These are phyloP conservation scores for Proterorhinus semilunaris DNA, from an alignment of 2,113 vertebrate genomes.

Conservation along the genomic window DNA sequence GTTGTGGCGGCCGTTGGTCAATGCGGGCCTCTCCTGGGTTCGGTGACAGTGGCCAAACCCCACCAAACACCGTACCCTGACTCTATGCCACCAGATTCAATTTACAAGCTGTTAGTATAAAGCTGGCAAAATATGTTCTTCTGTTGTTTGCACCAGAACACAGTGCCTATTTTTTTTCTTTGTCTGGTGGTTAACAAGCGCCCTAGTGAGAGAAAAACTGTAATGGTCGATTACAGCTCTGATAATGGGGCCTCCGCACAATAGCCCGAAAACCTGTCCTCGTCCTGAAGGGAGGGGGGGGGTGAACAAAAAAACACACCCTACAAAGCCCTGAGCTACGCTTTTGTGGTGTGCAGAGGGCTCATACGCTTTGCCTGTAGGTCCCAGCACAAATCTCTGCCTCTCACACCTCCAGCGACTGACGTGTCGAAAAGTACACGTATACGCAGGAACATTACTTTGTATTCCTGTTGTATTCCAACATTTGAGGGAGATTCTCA, in stretches of 20 bases:
- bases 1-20: constrained; percentile 58
- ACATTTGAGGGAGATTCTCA: constrained; percentile 44
- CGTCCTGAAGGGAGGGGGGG: constrained; percentile 16
- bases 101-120: constrained; percentile 72
- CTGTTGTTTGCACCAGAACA: constrained; percentile 60
- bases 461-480: constrained; percentile 28
- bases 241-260: constrained; percentile 56
- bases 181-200: constrained; percentile 66
- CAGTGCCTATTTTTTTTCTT: constrained; percentile 54
- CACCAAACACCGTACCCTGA: constrained; percentile 67
- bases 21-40: constrained; percentile 53
- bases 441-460: constrained; percentile 38
- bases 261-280: constrained; percentile 51
- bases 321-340: constrained; percentile 47
- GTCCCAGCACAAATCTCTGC: constrained; percentile 40
- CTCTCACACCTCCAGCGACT: constrained; percentile 12
- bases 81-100: constrained; percentile 67
- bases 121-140: constrained; percentile 50
- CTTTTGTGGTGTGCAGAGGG: constrained; percentile 62
- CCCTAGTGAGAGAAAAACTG: constrained; percentile 51
- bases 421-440: constrained; percentile 40
- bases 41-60: constrained; percentile 55
- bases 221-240: constrained; percentile 65
- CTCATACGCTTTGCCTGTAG: constrained; percentile 41
- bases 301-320: constrained; percentile 38